Base-by-base conservation (phyloP, 2,888 invertebrate species). In the Drosophila percnosoma region DNA sequence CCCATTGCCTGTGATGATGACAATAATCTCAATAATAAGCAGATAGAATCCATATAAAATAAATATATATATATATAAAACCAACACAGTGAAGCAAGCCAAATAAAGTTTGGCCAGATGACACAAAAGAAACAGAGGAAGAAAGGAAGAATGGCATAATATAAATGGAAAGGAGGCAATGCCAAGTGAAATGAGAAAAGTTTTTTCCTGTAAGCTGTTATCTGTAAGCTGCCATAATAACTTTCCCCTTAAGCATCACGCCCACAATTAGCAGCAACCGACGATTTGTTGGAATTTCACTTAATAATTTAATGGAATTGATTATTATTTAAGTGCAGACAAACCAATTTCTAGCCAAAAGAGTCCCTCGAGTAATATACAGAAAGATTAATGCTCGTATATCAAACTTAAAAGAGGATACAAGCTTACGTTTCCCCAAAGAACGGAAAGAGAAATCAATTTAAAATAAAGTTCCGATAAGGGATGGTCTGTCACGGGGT, bases 251-350 rank as follows among this genome's bases (percentile, higher is more conserved):
- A 24, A 21, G 60, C 45, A 45, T 38, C 57, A 61, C 63, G 51
- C 65, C 68, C 65, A 48, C 31, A 90, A 87, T 86, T 90, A 87
- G 83, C 79, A 51, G 38, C 10, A 24, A 4, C 33, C 33, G 55
- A 33, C 52, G 62, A 60, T 45, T 21, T 31, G 52, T 42, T 31
- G 38, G 34, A 48, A 53, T 53, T 71, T 78, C 80, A 73, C 72
- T 83, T 73, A 90, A 90, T 87, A 87, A 88, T 87, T 87, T 83
- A 86, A 87, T 86, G 72, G 75, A 83, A 88, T 89, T 86, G 83
- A 90, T 89, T 90, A 89, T 86, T 83, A 89, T 83, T 87, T 87
- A 86, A 88, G 87, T 86, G 80, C 78, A 75, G 80, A 82, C 72
- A 75, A 78, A 71, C 73, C 82, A 84, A 82, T 83, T 82, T 53